Conservation (phyloP, 2,888 invertebrate genomes). For the Cosmopolites sordidus region DNA sequence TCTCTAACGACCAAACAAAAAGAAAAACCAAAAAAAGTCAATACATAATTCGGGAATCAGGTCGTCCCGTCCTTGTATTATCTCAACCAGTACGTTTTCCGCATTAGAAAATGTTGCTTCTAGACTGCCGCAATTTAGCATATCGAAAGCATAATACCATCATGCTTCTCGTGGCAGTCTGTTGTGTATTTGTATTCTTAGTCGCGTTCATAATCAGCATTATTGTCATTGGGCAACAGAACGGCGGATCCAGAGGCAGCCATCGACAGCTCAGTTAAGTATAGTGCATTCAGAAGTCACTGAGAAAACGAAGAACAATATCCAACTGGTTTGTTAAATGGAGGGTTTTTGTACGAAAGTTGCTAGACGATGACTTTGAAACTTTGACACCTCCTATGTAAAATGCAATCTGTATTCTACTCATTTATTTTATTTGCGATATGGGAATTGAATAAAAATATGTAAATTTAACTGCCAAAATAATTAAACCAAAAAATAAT, state of each 20-base stretch:
- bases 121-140: background rate
- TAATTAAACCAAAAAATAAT: too few relatives aligned
- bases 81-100: too few relatives aligned
- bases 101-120: background rate
- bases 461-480: too few relatives aligned
- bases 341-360: background rate
- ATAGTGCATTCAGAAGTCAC: background rate
- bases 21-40: background rate
- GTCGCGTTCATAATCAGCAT: constrained; percentile 27
- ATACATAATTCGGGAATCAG: background rate
- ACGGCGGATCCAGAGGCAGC: background rate
- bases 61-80: too few relatives aligned
- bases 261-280: background rate
- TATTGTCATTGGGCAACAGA: constrained; percentile 25
- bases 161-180: constrained; percentile 26
- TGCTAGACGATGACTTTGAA: too few relatives aligned
- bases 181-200: constrained; percentile 26
- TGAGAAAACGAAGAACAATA: too few relatives aligned
- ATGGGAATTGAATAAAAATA: too few relatives aligned
- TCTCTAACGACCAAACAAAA: constrained; percentile 1
- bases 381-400: too few relatives aligned
- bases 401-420: too few relatives aligned
- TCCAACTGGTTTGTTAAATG: too few relatives aligned
- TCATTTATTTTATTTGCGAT: too few relatives aligned
- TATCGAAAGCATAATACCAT: constrained; percentile 1